These are phyloP conservation scores for Zygothrica quintamaculata DNA, from an alignment of 2,888 invertebrate species.

Conservation along the genomic window DNA sequence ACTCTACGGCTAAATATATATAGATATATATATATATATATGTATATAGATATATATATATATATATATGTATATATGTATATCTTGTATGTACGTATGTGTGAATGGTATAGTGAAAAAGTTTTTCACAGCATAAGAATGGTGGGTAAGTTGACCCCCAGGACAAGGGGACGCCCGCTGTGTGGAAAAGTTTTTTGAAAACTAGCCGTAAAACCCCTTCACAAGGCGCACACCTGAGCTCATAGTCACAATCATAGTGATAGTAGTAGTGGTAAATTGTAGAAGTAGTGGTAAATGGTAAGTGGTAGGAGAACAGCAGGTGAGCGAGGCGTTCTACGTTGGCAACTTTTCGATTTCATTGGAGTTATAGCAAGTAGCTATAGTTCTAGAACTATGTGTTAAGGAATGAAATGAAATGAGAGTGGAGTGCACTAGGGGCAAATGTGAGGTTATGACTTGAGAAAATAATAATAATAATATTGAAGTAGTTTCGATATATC, in stretches of 20 bases:
- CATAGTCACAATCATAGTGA: slow-evolving; percentile 32
- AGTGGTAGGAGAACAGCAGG: slow-evolving; percentile 43
- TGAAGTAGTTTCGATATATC: no score
- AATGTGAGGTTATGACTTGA: slow-evolving; percentile 16
- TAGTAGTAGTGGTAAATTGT: not conserved
- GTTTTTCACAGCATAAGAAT: slow-evolving; percentile 32
- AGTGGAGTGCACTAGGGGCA: slow-evolving; percentile 20
- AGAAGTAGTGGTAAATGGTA: not conserved
- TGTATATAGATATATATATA: slow-evolving; percentile 2
- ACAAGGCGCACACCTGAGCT: slow-evolving; percentile 44
- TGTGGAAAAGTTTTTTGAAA: slow-evolving; percentile 64
- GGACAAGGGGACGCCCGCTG: slow-evolving; percentile 40
- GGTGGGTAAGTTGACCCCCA: slow-evolving; percentile 27
- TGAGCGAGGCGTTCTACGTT: slow-evolving; percentile 49
- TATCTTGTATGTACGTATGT: slow-evolving; percentile 14
- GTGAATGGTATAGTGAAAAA: slow-evolving; percentile 63
- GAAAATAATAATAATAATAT: not conserved
- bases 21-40: slow-evolving; percentile 7
- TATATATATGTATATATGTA: slow-evolving; percentile 1
- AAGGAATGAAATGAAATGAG: slow-evolving; percentile 14
- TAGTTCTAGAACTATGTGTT: slow-evolving; percentile 46
- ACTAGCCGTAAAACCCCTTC: slow-evolving; percentile 70
- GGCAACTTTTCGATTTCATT: slow-evolving; percentile 75
- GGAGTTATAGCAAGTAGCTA: slow-evolving; percentile 55
- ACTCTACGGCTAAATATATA: slow-evolving; percentile 9